phyloP scores from a whole-genome alignment of 2,888 invertebrate species.

The Aporophyla lueneburgensis region DNA sequence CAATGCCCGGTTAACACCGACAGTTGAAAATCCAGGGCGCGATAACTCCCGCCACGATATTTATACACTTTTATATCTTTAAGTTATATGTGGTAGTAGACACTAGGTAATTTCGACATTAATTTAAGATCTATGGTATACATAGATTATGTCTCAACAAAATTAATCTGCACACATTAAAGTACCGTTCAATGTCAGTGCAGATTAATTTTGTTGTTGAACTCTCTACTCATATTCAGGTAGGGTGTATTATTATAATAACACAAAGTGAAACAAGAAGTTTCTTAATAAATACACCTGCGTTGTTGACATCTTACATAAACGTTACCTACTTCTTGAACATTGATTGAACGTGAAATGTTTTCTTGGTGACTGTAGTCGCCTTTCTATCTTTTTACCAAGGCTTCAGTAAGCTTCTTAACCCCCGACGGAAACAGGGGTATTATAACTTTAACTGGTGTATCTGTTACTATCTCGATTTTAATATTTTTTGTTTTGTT shows the following conservation, averaged over 20 bases:
- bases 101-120: background rate
- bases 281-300: slow-evolving; percentile 16
- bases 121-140: slow-evolving; percentile 18
- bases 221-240: slow-evolving; percentile 4
- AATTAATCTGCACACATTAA: slow-evolving; percentile 9
- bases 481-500: too few relatives aligned
- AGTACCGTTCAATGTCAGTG: background rate
- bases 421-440: too few relatives aligned
- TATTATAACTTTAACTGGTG: too few relatives aligned
- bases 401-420: background rate
- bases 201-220: too few relatives aligned
- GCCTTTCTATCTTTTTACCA: background rate
- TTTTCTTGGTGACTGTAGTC: background rate
- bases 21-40: too few relatives aligned
- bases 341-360: slow-evolving; percentile 1
- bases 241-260: slow-evolving; percentile 3
- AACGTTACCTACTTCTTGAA: background rate
- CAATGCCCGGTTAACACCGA: too few relatives aligned
- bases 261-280: slow-evolving; percentile 13
- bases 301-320: background rate
- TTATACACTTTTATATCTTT: background rate
- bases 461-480: too few relatives aligned
- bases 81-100: slow-evolving; percentile 8
- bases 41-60: too few relatives aligned
- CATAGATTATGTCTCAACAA: slow-evolving; percentile 25